Conservation (phyloP, 1,140 invertebrate species). For the Solen grandis region DNA sequence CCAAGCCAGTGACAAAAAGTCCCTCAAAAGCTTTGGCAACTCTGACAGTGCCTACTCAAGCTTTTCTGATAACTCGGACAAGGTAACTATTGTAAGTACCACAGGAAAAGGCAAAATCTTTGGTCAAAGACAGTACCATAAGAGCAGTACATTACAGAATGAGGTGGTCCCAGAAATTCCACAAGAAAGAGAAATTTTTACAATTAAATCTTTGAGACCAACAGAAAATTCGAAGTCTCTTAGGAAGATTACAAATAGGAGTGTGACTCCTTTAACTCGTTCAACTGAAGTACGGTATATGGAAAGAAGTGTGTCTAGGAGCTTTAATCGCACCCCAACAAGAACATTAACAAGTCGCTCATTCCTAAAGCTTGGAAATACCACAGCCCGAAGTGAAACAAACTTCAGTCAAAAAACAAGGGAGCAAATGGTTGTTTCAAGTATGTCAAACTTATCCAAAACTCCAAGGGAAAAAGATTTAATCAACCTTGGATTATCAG, state of each 20-base stretch:
- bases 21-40: conserved; percentile 61
- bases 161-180: conserved; percentile 24
- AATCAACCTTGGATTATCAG: conserved; percentile 31
- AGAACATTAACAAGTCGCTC: conserved; percentile 6
- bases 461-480: conserved; percentile 18
- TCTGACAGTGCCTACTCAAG: conserved; percentile 73
- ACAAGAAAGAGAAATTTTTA: conserved; percentile 8
- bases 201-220: conserved; percentile 34
- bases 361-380: conserved; percentile 24
- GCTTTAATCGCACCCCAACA: conserved; percentile 22
- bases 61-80: conserved; percentile 70
- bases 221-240: conserved; percentile 37
- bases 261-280: conserved; percentile 10
- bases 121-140: conserved; percentile 37
- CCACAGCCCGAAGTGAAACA: conserved; percentile 31
- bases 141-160: conserved; percentile 21
- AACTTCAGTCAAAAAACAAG: conserved; percentile 20
- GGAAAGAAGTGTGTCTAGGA: conserved; percentile 15
- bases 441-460: conserved; percentile 25
- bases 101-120: conserved; percentile 22
- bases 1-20: conserved; percentile 50
- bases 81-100: conserved; percentile 17
- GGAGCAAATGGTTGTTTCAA: conserved; percentile 11
- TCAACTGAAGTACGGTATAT: neutral
- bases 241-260: conserved; percentile 31